Evolutionary conservation across 2,797 vertebrate species (phyloP), one percentile per base, ranked within the genome.

Genomic region (Sorex maritimensis): DNA sequence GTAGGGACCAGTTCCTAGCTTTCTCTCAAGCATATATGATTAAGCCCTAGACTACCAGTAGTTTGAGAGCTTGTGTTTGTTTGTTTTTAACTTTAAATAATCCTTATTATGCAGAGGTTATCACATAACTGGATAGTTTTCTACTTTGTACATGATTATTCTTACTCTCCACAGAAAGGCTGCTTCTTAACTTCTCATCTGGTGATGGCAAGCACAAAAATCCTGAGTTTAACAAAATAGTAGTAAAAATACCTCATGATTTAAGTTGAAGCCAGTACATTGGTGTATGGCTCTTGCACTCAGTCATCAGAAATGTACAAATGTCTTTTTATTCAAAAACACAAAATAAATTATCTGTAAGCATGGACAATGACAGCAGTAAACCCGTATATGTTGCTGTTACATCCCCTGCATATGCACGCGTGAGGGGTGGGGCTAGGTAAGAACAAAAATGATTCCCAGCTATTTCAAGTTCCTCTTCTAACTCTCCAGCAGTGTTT

Each of bases 251-350:
- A 97, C 97, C 97, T 97, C 97, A 90, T 94, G 94, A 96, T 95
- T 98, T 96, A 95, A 97, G 95, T 96, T 97, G 95, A 96, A 97
- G 97, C 97, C 88, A 88, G 97, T 97, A 97, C 96, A 97, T 72
- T 87, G 96, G 97, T 90, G 97, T 94, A 97, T 97, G 98, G 97
- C 98, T 98, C 96, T 97, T 98, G 96, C 95, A 98, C 97, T 97
- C 97, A 95, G 94, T 97, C 69, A 98, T 98, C 97, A 98, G 98
- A 98, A 98, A 98, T 98, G 98, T 98, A 98, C 97, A 98, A 98
- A 98, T 98, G 98, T 98, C 97, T 98, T 98, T 98, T 98, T 98
- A 96, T 98, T 98, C 97, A 98, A 98, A 44, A 44, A 44, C 41
- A 44, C 41, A 44, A 44, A 44, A 44, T 44, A 44, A 44, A 44